Base-by-base conservation (phyloP, 2,888 invertebrate genomes). In the Drosophila meridionalis region DNA sequence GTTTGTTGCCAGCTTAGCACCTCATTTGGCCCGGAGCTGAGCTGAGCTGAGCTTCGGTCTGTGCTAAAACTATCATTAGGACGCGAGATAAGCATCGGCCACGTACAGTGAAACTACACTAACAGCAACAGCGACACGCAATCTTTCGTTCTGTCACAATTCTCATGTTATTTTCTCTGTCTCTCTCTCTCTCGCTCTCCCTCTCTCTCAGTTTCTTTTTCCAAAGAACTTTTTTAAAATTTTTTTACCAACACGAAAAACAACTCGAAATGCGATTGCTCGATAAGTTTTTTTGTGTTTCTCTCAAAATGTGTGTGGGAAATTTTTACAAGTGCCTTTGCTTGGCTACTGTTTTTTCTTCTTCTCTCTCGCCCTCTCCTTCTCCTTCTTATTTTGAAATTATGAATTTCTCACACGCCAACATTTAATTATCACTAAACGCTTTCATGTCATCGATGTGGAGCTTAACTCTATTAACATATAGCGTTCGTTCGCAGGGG, bases 401-500 rank as follows among this genome's bases (percentile, higher is more conserved):
- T 87, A 87, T 80, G 71, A 74, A 84, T 85, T 85, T 85, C 77
- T 67, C 83, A 85, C 87, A 87, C 84, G 82, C 63, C 64, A 77
- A 60, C 85, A 70, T 77, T 85, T 85, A 85, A 87, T 86, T 86
- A 85, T 77, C 77, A 71, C 59, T 82, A 82, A 86, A 85, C 72
- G 71, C 74, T 67, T 80, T 62, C 80, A 73, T 80, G 82, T 82
- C 87, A 84, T 81, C 85, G 76, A 84, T 80, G 78, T 73, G 58
- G 47, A 67, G 50, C 36, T 69, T 32, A 76, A 36, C 74, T 71
- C 74, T 63, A 83, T 85, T 85, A 85, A 73, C 79, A 80, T 87
- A 64, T 40, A 43, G 34, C 20, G 53, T 53, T 62, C 69, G 38
- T 30, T 62, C 68, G 38, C 57, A 52, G 48, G 59, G 60, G 59